Evolutionary conservation across 2,113 vertebrate species (phyloP).

Genomic region (Eira barbara): DNA sequence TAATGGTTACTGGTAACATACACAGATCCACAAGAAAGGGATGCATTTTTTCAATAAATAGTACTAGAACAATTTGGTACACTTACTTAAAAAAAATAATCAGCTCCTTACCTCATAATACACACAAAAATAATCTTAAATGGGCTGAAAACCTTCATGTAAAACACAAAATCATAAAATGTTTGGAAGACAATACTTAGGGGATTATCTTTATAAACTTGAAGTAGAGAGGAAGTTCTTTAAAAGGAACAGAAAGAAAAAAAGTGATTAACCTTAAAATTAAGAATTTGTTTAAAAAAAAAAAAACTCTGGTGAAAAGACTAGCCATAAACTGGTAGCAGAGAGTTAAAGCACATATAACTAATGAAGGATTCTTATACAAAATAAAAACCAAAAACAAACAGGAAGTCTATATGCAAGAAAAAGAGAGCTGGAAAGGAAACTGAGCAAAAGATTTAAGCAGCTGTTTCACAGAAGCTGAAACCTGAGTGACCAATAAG

Average conservation of each 20-base stretch:
- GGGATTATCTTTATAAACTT: background rate
- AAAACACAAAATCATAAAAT: constrained; percentile 3
- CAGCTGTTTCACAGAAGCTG: background rate
- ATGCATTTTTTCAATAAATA: background rate
- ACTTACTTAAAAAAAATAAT: background rate
- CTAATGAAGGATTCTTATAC: background rate
- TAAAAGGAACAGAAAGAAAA: background rate
- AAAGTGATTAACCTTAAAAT: background rate
- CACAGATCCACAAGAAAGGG: background rate
- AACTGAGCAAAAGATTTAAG: background rate
- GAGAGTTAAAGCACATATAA: background rate
- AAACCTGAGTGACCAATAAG: background rate
- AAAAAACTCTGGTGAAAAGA: background rate
- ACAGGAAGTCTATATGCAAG: background rate
- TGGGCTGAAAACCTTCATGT: background rate
- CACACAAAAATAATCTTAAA: background rate
- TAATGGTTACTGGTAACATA: background rate
- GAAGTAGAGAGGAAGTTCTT: background rate
- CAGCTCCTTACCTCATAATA: background rate
- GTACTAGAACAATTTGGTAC: background rate
- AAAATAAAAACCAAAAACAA: background rate
- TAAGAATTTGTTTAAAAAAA: background rate
- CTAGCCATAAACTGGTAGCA: background rate
- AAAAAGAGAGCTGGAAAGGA: background rate
- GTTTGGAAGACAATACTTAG: background rate